Base-by-base conservation (phyloP, 2,888 invertebrate species). In the Aphrophora alni region DNA sequence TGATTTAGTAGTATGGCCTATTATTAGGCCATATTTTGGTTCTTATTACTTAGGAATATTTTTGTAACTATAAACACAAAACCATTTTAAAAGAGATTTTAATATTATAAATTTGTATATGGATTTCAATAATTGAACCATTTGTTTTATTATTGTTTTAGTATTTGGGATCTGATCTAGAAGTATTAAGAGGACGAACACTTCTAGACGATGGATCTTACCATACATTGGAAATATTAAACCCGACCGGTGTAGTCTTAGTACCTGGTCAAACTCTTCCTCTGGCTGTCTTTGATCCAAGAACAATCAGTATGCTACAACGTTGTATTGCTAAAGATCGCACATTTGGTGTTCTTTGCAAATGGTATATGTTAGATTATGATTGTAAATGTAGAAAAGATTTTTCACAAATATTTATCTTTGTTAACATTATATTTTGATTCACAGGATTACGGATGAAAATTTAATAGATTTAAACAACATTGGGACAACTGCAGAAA, bases 241-340 rank as follows among this genome's bases (percentile, higher is more conserved):
- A 90, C 72, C 89, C 92, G 81, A 90, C 91, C 69, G 90, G 92
- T 73, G 89, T 95, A 75, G 91, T 95, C 28, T 87, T 93, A 21
- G 93, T 95, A 84, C 96, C 96, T 8, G 95, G 95, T 0, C 95
- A 95, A 88, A 94, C 93, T 0, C 88, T 96, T 27, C 96, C 96
- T 0, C 90, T 96, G 83, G 92, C 93, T 69, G 89, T 83, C n/a
- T 79, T 72, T 26, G 85, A 91, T 80, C 88, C 90, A 38, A 87
- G 89, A 28, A 90, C 90, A 72, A 90, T 92, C 17, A 89, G 91
- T 59, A 91, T 93, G 89, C 88, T 94, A 82, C 88, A 90, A 77
- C 88, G 89, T 27, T 91, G 91, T 82, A 90, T 93, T 38, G 87
- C 90, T 68, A 89, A 89, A 51, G 91, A 93, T 83, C 90, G 91